phyloP scores from a whole-genome alignment of 1,140 invertebrate species.

The Pseudomyrmex sp. region DNA sequence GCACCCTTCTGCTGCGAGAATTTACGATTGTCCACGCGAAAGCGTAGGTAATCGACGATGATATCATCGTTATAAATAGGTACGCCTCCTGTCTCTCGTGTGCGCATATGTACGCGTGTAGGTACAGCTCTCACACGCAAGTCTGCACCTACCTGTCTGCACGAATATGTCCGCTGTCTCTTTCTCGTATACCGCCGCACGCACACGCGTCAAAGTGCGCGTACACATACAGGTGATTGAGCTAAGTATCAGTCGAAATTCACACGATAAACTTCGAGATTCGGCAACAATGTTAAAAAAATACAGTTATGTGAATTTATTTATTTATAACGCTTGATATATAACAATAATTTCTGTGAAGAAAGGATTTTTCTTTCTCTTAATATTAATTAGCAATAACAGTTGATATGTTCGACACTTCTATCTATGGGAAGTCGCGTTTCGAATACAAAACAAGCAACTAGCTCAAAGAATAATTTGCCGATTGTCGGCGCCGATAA shows the following conservation, averaged over 20 bases:
- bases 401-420: neutral
- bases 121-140: slow-evolving; percentile 39
- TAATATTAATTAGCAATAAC: no score
- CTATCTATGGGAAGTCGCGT: slow-evolving; percentile 43
- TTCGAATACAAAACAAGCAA: slow-evolving; percentile 35
- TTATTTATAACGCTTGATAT: neutral
- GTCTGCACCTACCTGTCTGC: slow-evolving; percentile 69
- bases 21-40: slow-evolving; percentile 83
- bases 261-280: neutral
- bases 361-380: no score
- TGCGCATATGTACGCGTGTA: slow-evolving; percentile 55
- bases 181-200: neutral
- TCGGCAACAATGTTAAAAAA: neutral
- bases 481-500: slow-evolving; percentile 14
- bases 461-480: slow-evolving; percentile 5
- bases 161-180: slow-evolving; percentile 54
- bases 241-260: slow-evolving; percentile 25
- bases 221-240: slow-evolving; percentile 23
- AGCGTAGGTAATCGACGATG: slow-evolving; percentile 84
- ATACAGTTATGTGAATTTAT: neutral
- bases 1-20: slow-evolving; percentile 76
- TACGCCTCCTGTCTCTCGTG: slow-evolving; percentile 78
- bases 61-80: slow-evolving; percentile 84
- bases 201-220: neutral
- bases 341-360: neutral